These are phyloP conservation scores for Chaetophractus vellerosus DNA, from an alignment of 2,797 vertebrate species.

Conservation along the genomic window DNA sequence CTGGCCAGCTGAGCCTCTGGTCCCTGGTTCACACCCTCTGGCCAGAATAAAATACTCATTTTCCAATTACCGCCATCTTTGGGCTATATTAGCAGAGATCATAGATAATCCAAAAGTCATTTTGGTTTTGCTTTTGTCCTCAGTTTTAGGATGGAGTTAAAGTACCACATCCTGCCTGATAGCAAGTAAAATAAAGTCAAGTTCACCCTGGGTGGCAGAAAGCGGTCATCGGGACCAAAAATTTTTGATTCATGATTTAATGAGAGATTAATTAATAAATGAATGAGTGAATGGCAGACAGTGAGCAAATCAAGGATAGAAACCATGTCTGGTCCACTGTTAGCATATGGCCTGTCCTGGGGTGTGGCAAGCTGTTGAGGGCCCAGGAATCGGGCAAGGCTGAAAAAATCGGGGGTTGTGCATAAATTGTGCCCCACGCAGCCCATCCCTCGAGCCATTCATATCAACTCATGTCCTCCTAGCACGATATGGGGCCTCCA, in stretches of 20 bases:
- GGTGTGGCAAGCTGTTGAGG: neutral
- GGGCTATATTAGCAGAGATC: neutral
- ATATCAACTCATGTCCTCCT: neutral
- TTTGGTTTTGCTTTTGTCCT: neutral
- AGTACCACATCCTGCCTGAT: neutral
- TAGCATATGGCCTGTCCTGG: neutral
- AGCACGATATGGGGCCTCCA: rapidly evolving
- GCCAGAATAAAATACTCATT: neutral
- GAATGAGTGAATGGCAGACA: neutral
- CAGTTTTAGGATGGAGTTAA: neutral
- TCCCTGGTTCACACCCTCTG: neutral
- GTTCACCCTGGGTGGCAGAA: neutral
- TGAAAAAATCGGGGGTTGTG: neutral
- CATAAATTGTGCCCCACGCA: neutral
- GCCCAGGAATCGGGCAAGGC: neutral
- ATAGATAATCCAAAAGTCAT: neutral
- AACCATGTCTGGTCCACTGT: neutral
- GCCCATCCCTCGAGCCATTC: neutral
- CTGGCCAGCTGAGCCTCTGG: neutral
- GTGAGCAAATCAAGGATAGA: neutral
- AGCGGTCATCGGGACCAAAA: neutral
- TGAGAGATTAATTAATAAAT: neutral
- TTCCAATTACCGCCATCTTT: neutral
- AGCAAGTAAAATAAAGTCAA: neutral
- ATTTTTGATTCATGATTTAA: neutral